Evolutionary conservation across 2,113 vertebrate species (phyloP), one percentile per base, ranked within the genome.

Genomic region (Silurus meridionalis): DNA sequence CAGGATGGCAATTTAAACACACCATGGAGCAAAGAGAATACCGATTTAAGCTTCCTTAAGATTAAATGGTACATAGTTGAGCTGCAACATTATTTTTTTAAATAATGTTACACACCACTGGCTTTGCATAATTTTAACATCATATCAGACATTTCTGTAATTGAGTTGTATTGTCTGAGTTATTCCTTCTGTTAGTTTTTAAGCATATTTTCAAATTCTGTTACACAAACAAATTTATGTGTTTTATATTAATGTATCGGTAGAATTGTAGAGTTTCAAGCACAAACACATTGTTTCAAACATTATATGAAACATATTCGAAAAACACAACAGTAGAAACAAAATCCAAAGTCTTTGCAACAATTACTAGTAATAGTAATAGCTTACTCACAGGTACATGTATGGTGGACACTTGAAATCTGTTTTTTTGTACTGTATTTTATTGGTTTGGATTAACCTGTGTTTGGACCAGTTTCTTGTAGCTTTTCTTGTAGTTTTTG

Each of bases 91-190:
- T 28, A 37, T 80, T 61, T 61, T 48, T 25, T 23, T 8, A 2
- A 13, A 52, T 61, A 80, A 80, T 80, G 28, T 80, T 80, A 46
- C 78, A 61, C 57, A 15, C 19, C 58, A 80, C 78, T 61, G 78
- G 57, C 58, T 80, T 60, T 28, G 7, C 46, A 48, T 80, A 80
- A 80, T 61, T 21, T n/a, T 0, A 15, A 78, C 55, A 78, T 78
- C 52, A 25, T 55, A 61, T 80, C 57, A 80, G 77, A 8, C 55
- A 46, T 60, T 60, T 61, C 15, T 80, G 25, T 61, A 80, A 61
- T 61, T 80, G 57, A 48, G 28, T 80, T 80, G 28, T 80, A 80
- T 17, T 80, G 55, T 60, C 25, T 9, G 25, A 60, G 25, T 21
- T 61, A 4, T 60, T 60, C 78, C 60, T 15, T 46, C 2, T 80